A percentile compares a stretch with the other conserved stretches of the same genome.
These are phyloP conservation scores for Odontocerum albicorne DNA, from an alignment of 2,888 invertebrate genomes.

Conservation along the genomic window DNA sequence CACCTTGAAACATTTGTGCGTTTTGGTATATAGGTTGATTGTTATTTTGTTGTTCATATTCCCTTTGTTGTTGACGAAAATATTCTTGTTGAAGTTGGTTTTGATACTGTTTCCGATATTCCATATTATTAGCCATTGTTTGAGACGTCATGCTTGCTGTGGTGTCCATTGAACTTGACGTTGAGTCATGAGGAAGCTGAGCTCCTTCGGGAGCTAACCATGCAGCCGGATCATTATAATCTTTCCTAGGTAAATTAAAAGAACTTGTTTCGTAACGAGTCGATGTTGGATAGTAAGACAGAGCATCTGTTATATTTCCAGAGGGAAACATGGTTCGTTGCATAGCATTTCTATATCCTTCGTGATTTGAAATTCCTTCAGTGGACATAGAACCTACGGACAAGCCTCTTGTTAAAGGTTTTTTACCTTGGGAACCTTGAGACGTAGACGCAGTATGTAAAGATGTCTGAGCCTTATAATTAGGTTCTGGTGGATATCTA, in stretches of 20 bases:
- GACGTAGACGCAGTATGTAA: slow-evolving; percentile 47
- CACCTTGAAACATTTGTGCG: slow-evolving; percentile 30
- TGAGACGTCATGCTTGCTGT: slow-evolving; percentile 49
- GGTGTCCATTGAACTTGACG: slow-evolving; percentile 64
- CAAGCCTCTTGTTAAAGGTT: slow-evolving; percentile 60
- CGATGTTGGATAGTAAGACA: slow-evolving; percentile 80
- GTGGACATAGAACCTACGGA: slow-evolving; percentile 52
- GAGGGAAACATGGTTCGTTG: slow-evolving; percentile 71
- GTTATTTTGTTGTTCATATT: slow-evolving; percentile 56
- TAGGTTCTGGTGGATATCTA: slow-evolving; percentile 59
- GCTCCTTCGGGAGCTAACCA: slow-evolving; percentile 63
- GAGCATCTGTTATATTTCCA: slow-evolving; percentile 74
- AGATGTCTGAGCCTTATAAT: slow-evolving; percentile 60
- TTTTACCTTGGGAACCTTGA: slow-evolving; percentile 46
- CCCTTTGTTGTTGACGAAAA: slow-evolving; percentile 53
- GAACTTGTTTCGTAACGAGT: slow-evolving; percentile 59
- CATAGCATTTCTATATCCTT: slow-evolving; percentile 64
- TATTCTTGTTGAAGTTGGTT: slow-evolving; percentile 58
- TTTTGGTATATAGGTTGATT: slow-evolving; percentile 44
- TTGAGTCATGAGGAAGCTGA: slow-evolving; percentile 54
- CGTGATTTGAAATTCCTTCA: slow-evolving; percentile 63
- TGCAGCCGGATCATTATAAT: slow-evolving; percentile 59
- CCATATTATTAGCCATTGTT: slow-evolving; percentile 56
- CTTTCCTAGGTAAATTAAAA: slow-evolving; percentile 57
- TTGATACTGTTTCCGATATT: slow-evolving; percentile 56